Percentiles rank a stretch among this genome's conserved stretches.
phyloP scores from a whole-genome alignment of 2,888 invertebrate genomes.

The Hermaeophaga mercurialis region DNA sequence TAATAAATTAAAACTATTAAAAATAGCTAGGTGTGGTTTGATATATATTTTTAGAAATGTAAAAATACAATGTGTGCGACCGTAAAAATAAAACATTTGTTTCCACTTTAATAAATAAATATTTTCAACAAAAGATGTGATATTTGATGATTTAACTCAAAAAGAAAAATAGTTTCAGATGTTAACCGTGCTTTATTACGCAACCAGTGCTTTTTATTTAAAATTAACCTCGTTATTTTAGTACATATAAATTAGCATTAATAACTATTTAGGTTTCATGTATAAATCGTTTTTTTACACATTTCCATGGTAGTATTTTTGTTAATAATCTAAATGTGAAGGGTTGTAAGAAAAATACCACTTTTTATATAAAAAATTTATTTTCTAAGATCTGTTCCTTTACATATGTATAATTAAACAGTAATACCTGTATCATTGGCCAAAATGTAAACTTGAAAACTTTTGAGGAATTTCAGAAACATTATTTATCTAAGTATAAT shows the following conservation, averaged over 20 bases:
- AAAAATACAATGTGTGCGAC: conserved; percentile 21
- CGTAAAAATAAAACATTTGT: conserved; percentile 19
- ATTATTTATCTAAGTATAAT: background rate
- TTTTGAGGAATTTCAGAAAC: conserved; percentile 15
- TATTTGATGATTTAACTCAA: background rate
- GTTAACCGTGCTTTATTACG: no score
- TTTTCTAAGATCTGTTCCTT: conserved; percentile 19
- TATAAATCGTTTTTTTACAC: no score
- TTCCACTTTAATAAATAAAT: conserved; percentile 3
- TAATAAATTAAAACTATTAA: conserved; percentile 2
- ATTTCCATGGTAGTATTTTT: no score
- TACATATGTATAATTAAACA: conserved; percentile 16
- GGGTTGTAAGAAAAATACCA: no score
- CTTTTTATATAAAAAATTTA: conserved; percentile 20
- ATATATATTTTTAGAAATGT: conserved; percentile 23
- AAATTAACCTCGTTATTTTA: no score
- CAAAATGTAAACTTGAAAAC: conserved; percentile 16
- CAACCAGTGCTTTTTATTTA: no score
- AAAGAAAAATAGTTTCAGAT: no score
- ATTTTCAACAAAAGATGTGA: conserved; percentile 1
- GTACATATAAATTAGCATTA: no score
- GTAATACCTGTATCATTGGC: conserved; percentile 20
- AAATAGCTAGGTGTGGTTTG: conserved; percentile 5
- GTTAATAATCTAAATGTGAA: no score
- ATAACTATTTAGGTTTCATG: no score